Evolutionary conservation across 1,140 invertebrate genomes (phyloP).

Genomic region (Drosophila pseudoananassae): DNA sequence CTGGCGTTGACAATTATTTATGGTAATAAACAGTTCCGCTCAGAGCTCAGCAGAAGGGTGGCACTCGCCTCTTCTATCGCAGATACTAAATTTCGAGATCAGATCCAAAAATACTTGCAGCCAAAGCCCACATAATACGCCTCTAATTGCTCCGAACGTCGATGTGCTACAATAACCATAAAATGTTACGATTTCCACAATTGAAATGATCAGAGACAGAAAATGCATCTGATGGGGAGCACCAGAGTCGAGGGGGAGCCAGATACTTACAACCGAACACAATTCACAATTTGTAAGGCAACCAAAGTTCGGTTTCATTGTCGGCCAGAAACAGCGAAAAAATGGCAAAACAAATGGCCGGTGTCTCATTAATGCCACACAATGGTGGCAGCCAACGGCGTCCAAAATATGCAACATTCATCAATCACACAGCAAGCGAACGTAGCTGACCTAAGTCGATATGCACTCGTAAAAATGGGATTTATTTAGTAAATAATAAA

Average conservation of each 20-base stretch:
- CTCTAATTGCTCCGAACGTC: slow-evolving; percentile 62
- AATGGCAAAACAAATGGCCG: slow-evolving; percentile 74
- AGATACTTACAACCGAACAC: slow-evolving; percentile 11
- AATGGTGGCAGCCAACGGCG: slow-evolving; percentile 71
- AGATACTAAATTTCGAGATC: slow-evolving; percentile 46
- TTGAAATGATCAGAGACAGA: slow-evolving; percentile 30
- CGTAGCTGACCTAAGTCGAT: slow-evolving; percentile 33
- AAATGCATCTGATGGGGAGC: background rate
- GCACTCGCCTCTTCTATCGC: slow-evolving; percentile 34
- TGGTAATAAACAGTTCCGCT: slow-evolving; percentile 80
- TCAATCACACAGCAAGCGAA: slow-evolving; percentile 72
- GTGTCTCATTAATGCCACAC: slow-evolving; percentile 80
- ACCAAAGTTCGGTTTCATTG: slow-evolving; percentile 56
- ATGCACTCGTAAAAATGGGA: slow-evolving; percentile 6
- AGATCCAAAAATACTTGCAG: slow-evolving; percentile 12
- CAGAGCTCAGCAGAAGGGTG: slow-evolving; percentile 11
- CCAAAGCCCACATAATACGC: slow-evolving; percentile 60
- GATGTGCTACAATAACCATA: slow-evolving; percentile 69
- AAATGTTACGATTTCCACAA: slow-evolving; percentile 47
- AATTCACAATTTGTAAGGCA: slow-evolving; percentile 63
- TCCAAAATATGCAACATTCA: slow-evolving; percentile 81
- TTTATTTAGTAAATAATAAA: no score
- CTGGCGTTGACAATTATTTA: slow-evolving; percentile 80
- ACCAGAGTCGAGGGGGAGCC: background rate
- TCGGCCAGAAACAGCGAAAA: slow-evolving; percentile 47